A percentile compares a stretch with the other conserved stretches of the same genome.
These are phyloP conservation scores for Criorhina ranunculi DNA, from an alignment of 2,888 invertebrate species.

Conservation along the genomic window DNA sequence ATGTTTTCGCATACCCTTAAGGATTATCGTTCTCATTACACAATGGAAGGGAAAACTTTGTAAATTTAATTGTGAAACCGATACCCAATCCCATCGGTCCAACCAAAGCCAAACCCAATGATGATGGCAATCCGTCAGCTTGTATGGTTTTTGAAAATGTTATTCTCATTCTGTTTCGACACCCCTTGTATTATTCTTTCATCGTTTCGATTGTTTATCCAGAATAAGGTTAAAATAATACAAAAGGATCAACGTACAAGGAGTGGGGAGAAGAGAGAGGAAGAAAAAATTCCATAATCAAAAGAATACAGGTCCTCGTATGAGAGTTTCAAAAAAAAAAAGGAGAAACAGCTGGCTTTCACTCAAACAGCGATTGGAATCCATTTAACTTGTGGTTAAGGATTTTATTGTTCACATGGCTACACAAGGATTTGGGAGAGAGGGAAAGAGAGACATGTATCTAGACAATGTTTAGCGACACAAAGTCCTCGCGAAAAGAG, in stretches of 20 bases:
- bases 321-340: slow-evolving; percentile 23
- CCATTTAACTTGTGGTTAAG: slow-evolving; percentile 54
- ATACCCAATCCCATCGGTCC: slow-evolving; percentile 44
- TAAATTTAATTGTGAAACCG: slow-evolving; percentile 70
- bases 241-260: slow-evolving; percentile 61
- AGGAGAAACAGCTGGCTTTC: slow-evolving; percentile 40
- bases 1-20: slow-evolving; percentile 70
- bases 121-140: slow-evolving; percentile 59
- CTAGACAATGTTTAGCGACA: slow-evolving; percentile 35
- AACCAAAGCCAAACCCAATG: slow-evolving; percentile 13
- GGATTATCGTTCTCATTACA: slow-evolving; percentile 73
- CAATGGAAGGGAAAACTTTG: slow-evolving; percentile 61
- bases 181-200: slow-evolving; percentile 77
- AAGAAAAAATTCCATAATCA: slow-evolving; percentile 18
- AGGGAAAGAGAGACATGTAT: slow-evolving; percentile 9
- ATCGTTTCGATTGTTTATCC: slow-evolving; percentile 76
- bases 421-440: neutral
- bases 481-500: slow-evolving; percentile 26
- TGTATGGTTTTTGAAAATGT: slow-evolving; percentile 59
- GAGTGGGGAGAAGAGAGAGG: neutral
- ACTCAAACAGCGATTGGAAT: slow-evolving; percentile 45
- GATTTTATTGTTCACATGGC: slow-evolving; percentile 52
- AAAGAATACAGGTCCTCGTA: slow-evolving; percentile 48
- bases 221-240: slow-evolving; percentile 73
- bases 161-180: slow-evolving; percentile 31